Evolutionary conservation across 2,888 invertebrate genomes (phyloP), one percentile per base, ranked within the genome.

Genomic region (Incurvaria masculella): DNA sequence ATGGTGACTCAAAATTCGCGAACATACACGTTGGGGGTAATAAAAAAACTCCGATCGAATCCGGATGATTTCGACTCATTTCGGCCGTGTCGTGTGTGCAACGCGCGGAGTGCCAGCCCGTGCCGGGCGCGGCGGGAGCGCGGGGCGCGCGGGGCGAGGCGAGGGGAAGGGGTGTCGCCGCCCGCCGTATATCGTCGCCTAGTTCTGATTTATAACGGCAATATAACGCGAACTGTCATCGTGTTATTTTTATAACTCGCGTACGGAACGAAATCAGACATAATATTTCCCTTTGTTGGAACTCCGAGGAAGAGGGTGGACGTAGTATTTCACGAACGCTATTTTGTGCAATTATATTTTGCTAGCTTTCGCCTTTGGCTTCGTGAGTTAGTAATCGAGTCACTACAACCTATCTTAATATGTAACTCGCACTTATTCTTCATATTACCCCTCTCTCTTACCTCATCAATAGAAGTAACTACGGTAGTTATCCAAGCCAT

Each of bases 201-300:
- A 19, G 57, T 62, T 49, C 67, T 76, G 76, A 78, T 76, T 76
- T 78, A 78, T 75, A 72, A 66, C 68, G 56, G 67, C 69, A 75
- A 75, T 78, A 75, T 74, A 73, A 68, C 68, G 69, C 68, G 64
- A 62, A 68, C 63, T 72, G 70, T 70, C 75, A 72, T 68, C 68
- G 61, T 69, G 68, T 69, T 71, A 74, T 72, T 75, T 73, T 72
- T 70, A 73, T 73, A 73, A 69, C 70, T 64, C 64, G 61, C 64
- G 65, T 68, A 66, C 59, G 58, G 60, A 63, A 4, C 33, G 33
- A 33, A n/a, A 33, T 33, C 33, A 33, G 33, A 33, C 33, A 33
- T 33, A 33, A 33, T 33, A 33, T 33, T 14, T 33, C 11, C 33
- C 33, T 33, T 33, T 33, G 33, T 33, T 33, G 33, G 14, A 33